Evolutionary conservation across 2,888 invertebrate species (phyloP).

Genomic region (Dasysyrphus albostriatus): DNA sequence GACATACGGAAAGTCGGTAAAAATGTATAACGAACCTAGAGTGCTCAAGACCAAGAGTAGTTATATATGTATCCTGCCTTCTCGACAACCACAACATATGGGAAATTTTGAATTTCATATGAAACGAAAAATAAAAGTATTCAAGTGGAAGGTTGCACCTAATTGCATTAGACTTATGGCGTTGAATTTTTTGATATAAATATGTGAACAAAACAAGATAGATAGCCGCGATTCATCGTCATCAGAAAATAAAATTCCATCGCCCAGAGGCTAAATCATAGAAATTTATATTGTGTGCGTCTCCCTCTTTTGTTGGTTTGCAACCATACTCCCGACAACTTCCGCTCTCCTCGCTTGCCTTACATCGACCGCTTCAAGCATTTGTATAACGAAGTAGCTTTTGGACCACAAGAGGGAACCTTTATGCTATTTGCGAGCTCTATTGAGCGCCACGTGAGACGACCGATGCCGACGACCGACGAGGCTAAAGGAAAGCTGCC

Average conservation of each 20-base stretch:
- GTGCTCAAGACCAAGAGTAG: constrained; percentile 9
- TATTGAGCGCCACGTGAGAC: constrained; percentile 66
- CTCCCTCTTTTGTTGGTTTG: constrained; percentile 10
- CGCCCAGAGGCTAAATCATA: constrained; percentile 69
- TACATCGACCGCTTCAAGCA: constrained; percentile 8
- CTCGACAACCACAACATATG: constrained; percentile 43
- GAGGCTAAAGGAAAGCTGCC: constrained; percentile 60
- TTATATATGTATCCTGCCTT: neutral
- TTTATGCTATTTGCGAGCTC: constrained; percentile 41
- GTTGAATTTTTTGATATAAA: constrained; percentile 53
- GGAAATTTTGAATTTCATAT: constrained; percentile 20
- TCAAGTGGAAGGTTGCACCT: constrained; percentile 57
- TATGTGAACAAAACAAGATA: constrained; percentile 45
- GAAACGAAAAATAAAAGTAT: constrained; percentile 22
- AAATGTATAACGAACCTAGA: constrained; percentile 41
- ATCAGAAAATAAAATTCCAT: constrained; percentile 66
- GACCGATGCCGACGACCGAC: constrained; percentile 12
- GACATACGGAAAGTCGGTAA: constrained; percentile 56
- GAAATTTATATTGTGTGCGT: constrained; percentile 45
- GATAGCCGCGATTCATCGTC: constrained; percentile 40
- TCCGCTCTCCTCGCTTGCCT: neutral
- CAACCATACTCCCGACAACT: neutral
- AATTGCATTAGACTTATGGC: constrained; percentile 59
- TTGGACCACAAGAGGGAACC: constrained; percentile 45
- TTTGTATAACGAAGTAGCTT: constrained; percentile 62